Evolutionary conservation across 2,888 invertebrate genomes (phyloP).

Genomic region (Ellobium chinense): DNA sequence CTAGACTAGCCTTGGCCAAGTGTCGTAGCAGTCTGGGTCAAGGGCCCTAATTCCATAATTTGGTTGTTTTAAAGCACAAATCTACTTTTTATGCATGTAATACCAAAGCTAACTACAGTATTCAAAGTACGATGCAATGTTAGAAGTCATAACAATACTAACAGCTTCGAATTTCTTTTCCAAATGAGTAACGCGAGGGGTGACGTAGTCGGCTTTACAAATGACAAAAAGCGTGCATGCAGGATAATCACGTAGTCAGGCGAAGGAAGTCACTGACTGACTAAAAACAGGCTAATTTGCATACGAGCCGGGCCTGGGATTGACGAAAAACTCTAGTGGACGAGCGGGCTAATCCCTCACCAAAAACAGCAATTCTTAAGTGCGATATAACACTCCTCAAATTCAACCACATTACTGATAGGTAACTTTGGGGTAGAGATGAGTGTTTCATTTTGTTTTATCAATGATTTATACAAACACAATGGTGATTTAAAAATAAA

Average conservation of each 20-base stretch:
- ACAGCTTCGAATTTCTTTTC: not conserved
- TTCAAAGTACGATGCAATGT: not conserved
- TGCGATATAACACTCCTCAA: too few species aligned
- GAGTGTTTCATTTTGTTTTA: too few species aligned
- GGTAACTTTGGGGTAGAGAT: too few species aligned
- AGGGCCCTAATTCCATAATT: not conserved
- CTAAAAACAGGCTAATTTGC: not conserved
- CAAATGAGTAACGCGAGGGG: not conserved
- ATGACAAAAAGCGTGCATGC: not conserved
- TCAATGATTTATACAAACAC: too few species aligned
- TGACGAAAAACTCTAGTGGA: not conserved
- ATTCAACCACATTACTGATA: too few species aligned
- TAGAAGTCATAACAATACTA: not conserved
- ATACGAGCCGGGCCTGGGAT: not conserved
- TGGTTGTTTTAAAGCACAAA: not conserved
- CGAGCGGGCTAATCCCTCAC: not conserved
- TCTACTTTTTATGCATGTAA: not conserved
- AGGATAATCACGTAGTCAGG: not conserved
- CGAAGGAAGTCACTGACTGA: not conserved
- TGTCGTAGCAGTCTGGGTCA: not conserved
- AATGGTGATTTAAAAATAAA: too few species aligned
- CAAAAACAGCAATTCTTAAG: not conserved
- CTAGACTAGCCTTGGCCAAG: not conserved
- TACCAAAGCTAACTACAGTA: not conserved
- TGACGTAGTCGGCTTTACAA: not conserved